phyloP scores from a whole-genome alignment of 2,888 invertebrate genomes.

The Chrysomela aeneicollis region DNA sequence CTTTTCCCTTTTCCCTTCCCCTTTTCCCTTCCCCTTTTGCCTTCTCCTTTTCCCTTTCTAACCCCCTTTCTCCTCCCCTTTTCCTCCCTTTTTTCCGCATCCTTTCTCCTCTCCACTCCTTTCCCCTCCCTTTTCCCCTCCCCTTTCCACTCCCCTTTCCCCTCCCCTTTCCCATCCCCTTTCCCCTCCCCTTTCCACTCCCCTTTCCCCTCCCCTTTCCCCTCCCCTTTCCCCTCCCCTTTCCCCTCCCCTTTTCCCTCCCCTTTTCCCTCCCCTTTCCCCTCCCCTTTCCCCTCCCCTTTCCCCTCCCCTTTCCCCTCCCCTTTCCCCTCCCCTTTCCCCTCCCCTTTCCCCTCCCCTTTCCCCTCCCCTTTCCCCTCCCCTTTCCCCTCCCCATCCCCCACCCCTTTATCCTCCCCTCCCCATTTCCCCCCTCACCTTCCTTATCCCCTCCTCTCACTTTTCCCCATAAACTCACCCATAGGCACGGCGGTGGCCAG shows the following conservation, averaged over 20 bases:
- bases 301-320: no score
- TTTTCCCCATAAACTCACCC: constrained; percentile 66
- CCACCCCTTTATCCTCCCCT: no score
- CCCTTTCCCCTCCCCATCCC: neutral
- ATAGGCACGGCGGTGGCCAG: constrained; percentile 78
- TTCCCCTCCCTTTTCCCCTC: no score
- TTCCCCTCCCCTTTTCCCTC: neutral
- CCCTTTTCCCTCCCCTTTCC: neutral
- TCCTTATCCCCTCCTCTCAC: no score
- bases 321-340: neutral
- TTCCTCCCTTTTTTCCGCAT: neutral
- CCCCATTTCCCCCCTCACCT: neutral
- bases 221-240: neutral
- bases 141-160: neutral
- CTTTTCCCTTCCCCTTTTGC: neutral
- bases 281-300: neutral
- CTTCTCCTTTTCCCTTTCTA: neutral
- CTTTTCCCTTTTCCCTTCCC: neutral
- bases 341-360: no score
- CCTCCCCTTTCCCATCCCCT: neutral
- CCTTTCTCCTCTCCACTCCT: neutral
- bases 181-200: neutral
- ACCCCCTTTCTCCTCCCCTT: neutral
- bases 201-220: no score
- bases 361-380: neutral